A percentile compares a stretch with the other conserved stretches of the same genome.
Evolutionary conservation across 2,888 invertebrate species (phyloP).

Genomic region (Hirtodrosophila duncani): DNA sequence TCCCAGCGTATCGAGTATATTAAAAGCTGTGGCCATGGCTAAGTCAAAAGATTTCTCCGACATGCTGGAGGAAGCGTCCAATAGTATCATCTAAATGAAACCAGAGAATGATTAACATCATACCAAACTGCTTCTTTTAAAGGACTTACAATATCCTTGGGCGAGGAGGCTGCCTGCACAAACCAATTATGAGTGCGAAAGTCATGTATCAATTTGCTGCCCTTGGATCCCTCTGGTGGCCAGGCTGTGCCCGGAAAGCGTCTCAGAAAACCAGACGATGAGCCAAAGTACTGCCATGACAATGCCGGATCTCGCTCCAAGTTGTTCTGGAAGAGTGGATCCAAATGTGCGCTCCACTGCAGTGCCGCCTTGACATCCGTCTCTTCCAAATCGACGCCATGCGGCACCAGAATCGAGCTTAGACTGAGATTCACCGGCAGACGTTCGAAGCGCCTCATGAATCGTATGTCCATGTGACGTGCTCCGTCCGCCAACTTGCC

Average conservation of each 20-base stretch:
- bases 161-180: conserved; percentile 96
- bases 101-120: not conserved
- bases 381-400: conserved; percentile 78
- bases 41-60: conserved; percentile 90
- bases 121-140: not conserved
- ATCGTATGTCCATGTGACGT: conserved; percentile 84
- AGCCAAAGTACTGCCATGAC: conserved; percentile 99
- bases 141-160: conserved; percentile 91
- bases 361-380: conserved; percentile 91
- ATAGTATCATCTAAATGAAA: conserved; percentile 83
- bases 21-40: conserved; percentile 91
- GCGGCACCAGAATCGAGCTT: conserved; percentile 93
- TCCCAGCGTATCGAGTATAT: conserved; percentile 94
- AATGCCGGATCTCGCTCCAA: conserved; percentile 92
- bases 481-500: conserved; percentile 85
- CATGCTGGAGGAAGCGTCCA: conserved; percentile 95
- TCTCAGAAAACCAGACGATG: conserved; percentile 95
- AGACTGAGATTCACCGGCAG: conserved; percentile 89
- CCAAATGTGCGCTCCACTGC: conserved; percentile 95
- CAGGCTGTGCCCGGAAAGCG: conserved; percentile 97
- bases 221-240: conserved; percentile 89
- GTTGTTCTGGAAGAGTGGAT: conserved; percentile 92
- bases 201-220: conserved; percentile 92
- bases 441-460: conserved; percentile 91
- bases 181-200: conserved; percentile 97